Evolutionary conservation across 1,140 invertebrate genomes (phyloP), one percentile per base, ranked within the genome.

Genomic region (Coelopa frigida): DNA sequence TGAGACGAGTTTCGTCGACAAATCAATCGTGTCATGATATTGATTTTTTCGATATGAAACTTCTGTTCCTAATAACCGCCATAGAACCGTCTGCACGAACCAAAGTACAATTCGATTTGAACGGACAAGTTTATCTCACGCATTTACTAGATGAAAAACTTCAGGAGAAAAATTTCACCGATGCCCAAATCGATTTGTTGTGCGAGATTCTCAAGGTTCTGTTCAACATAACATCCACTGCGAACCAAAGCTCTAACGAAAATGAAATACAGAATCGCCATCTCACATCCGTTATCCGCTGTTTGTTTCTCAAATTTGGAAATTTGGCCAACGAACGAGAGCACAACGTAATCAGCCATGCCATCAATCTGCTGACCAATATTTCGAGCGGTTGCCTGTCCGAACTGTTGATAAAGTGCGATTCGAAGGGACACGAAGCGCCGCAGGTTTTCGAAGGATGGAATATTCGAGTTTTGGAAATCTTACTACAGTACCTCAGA

Each of bases 201-300:
- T 86, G 81, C 70, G 91, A 96, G 73, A 80, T 90, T 52, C 75
- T 95, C 6, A 95, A 95, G 73, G 81, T 85, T 11, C 74, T 95
- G 46, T 97, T 94, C 64, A 96, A 94, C 68, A 70, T 96, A 43
- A 83, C 80, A n/a, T 75, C 83, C 17, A 66, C 73, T 47, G 70
- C 72, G 33, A 73, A 77, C 49, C 63, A 73, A 11, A 65, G 72
- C 14, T 73, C 75, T 47, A 75, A 85, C 58, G 80, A 84, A 53
- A 82, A 88, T 57, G 78, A 87, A 54, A 78, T 80, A 1, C 82
- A 83, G 61, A 84, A 82, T 57, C 71, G 83, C 53, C 75, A 83
- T 48, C 64, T 94, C 36, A 82, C 87, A 26, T 75, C 75, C 33
- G 80, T 89, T 43, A 72, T 94, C 15, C 78, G 82, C 35, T 79